These are phyloP conservation scores for Nannobrachium achirus DNA, from an alignment of 2,113 vertebrate genomes.

Conservation along the genomic window DNA sequence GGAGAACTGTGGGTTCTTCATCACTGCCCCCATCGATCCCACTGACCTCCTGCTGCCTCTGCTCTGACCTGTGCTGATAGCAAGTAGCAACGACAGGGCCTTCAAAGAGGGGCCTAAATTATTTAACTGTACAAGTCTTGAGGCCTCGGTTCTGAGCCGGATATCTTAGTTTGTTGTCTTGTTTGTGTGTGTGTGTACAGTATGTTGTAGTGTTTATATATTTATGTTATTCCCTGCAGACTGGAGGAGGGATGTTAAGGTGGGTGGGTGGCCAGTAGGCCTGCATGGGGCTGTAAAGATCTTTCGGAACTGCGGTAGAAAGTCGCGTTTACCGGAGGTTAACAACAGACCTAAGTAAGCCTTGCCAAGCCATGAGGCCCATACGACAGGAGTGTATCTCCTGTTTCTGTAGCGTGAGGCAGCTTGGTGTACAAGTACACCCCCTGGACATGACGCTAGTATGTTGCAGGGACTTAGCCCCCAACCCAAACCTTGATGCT, in stretches of 20 bases:
- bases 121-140: conserved; percentile 66
- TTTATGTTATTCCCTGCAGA: not conserved
- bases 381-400: too few species aligned
- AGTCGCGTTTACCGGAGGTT: too few species aligned
- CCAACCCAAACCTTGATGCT: too few species aligned
- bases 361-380: too few species aligned
- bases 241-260: not conserved
- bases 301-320: too few species aligned
- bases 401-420: too few species aligned
- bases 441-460: too few species aligned
- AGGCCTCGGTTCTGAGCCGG: conserved; percentile 44
- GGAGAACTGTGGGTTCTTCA: not conserved
- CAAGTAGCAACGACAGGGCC: conserved; percentile 54
- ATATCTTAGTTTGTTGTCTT: conserved; percentile 47
- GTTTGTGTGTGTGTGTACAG: conserved; percentile 12
- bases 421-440: too few species aligned
- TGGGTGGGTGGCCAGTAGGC: not conserved
- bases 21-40: conserved; percentile 42
- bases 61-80: conserved; percentile 60
- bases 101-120: conserved; percentile 66
- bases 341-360: too few species aligned
- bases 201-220: not conserved
- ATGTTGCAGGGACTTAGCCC: too few species aligned
- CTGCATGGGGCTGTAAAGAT: too few species aligned
- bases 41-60: conserved; percentile 38